Percentiles rank a stretch among this genome's conserved stretches.
These are phyloP conservation scores for Cryptosula pallasiana DNA, from an alignment of 2,888 invertebrate species.

Conservation along the genomic window DNA sequence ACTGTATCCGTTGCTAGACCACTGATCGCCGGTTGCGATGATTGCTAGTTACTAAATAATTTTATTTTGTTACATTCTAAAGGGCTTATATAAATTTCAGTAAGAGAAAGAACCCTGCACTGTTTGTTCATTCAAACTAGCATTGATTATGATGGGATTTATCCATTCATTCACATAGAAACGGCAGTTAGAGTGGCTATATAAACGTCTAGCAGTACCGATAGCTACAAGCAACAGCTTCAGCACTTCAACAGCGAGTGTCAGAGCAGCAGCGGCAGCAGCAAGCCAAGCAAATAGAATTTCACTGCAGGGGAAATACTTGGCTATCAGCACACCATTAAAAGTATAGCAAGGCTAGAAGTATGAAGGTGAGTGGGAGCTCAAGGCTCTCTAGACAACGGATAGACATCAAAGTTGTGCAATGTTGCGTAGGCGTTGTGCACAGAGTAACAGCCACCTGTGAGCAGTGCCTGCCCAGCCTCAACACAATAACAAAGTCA, in stretches of 20 bases:
- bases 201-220: background rate
- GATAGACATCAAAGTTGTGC: background rate
- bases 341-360: too few species aligned
- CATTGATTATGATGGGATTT: conserved; percentile 11
- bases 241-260: background rate
- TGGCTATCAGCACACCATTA: too few species aligned
- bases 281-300: too few species aligned
- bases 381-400: too few species aligned
- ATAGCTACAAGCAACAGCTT: background rate
- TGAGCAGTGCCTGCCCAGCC: background rate
- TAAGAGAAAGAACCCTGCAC: conserved; percentile 17
- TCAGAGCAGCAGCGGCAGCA: background rate
- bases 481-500: too few species aligned
- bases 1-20: background rate
- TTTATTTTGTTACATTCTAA: background rate
- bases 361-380: too few species aligned
- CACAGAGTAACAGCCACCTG: conserved; percentile 13
- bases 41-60: background rate
- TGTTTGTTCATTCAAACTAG: background rate
- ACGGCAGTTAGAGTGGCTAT: background rate
- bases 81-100: background rate
- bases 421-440: conserved; percentile 24
- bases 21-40: background rate
- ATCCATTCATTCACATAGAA: conserved; percentile 5
- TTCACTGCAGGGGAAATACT: too few species aligned